phyloP scores from a whole-genome alignment of 2,113 vertebrate genomes.

The chimpanzee (Pan troglodytes) region NHGRI_mPanTro3-v2.1_pri NC_072412.2:65840501-65841000 shows the following conservation, averaged over 20 bases:
- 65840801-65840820: neutral
- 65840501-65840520: no score
- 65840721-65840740: no score
- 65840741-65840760: neutral
- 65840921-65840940: neutral
- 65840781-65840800: neutral
- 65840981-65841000: slow-evolving; percentile 47
- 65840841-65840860: neutral
- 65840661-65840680: no score
- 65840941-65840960: slow-evolving; percentile 48
- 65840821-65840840: neutral
- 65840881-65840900: neutral
- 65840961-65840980: slow-evolving; percentile 20
- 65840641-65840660: no score
- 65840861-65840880: slow-evolving; percentile 11
- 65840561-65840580: no score
- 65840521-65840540: no score
- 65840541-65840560: no score
- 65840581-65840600: no score
- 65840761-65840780: neutral
- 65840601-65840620: no score
- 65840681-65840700: no score
- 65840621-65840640: no score
- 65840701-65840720: no score
- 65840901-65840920: neutral